Evolutionary conservation across 1,140 invertebrate species (phyloP).

Genomic region (Metopolophium dirhodum): DNA sequence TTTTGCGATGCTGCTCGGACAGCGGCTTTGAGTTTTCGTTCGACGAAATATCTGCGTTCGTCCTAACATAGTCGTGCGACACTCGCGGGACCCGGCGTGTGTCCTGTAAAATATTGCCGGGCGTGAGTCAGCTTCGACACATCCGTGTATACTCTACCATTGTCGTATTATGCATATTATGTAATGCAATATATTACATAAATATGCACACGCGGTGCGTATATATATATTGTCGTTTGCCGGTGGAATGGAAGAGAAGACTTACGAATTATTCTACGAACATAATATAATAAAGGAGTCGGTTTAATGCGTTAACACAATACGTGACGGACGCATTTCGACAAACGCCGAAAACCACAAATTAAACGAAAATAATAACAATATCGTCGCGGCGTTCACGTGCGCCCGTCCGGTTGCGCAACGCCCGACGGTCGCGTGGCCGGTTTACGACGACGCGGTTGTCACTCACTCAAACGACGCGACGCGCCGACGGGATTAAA

Average conservation of each 20-base stretch:
- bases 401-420: constrained; percentile 40
- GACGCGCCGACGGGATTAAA: constrained; percentile 24
- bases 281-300: neutral
- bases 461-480: constrained; percentile 53
- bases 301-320: constrained; percentile 51
- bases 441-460: constrained; percentile 55
- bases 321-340: neutral
- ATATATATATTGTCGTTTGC: neutral
- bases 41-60: neutral
- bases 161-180: too few relatives aligned
- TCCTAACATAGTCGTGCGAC: neutral
- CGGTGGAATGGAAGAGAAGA: neutral
- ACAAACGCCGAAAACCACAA: constrained; percentile 49
- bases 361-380: constrained; percentile 56
- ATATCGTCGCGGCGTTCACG: constrained; percentile 38
- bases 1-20: too few relatives aligned
- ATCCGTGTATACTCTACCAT: neutral
- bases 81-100: too few relatives aligned
- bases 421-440: constrained; percentile 48
- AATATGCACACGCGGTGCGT: neutral
- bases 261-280: neutral
- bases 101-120: too few relatives aligned
- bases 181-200: too few relatives aligned
- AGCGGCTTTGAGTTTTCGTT: neutral
- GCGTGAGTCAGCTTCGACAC: neutral